Evolutionary conservation across 2,113 vertebrate genomes (phyloP).

Genomic region (Lucifuga dentata): DNA sequence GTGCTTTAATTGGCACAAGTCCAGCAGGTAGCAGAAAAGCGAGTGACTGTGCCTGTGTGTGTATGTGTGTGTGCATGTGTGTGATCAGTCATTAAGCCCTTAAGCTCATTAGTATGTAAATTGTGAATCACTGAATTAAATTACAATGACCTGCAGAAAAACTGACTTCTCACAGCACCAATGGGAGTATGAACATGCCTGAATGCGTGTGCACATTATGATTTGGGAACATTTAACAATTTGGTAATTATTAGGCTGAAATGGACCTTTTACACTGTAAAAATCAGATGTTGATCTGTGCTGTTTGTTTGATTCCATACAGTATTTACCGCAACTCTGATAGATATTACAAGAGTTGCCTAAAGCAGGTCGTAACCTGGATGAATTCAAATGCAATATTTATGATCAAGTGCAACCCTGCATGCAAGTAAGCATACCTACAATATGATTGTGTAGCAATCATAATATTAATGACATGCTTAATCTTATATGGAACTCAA

Average conservation of each 20-base stretch:
- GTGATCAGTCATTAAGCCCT: constrained; percentile 39
- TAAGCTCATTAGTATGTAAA: constrained; percentile 51
- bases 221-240: not conserved
- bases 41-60: not conserved
- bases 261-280: no score
- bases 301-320: no score
- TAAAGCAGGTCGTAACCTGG: no score
- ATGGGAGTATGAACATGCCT: not conserved
- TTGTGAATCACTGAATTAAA: constrained; percentile 67
- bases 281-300: no score
- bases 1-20: constrained; percentile 51
- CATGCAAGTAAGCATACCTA: no score
- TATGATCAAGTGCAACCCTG: no score
- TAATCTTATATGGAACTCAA: no score
- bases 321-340: no score
- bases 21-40: constrained; percentile 23
- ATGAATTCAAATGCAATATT: no score
- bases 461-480: no score
- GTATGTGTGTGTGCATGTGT: not conserved
- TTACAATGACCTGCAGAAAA: constrained; percentile 56
- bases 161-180: constrained; percentile 28
- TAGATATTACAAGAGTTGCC: no score
- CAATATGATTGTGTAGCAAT: no score
- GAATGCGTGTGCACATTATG: not conserved
- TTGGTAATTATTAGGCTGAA: not conserved